These are phyloP conservation scores for Rhinolophus ferrumequinum DNA, from an alignment of 2,113 vertebrate species.

Conservation along the genomic window DNA sequence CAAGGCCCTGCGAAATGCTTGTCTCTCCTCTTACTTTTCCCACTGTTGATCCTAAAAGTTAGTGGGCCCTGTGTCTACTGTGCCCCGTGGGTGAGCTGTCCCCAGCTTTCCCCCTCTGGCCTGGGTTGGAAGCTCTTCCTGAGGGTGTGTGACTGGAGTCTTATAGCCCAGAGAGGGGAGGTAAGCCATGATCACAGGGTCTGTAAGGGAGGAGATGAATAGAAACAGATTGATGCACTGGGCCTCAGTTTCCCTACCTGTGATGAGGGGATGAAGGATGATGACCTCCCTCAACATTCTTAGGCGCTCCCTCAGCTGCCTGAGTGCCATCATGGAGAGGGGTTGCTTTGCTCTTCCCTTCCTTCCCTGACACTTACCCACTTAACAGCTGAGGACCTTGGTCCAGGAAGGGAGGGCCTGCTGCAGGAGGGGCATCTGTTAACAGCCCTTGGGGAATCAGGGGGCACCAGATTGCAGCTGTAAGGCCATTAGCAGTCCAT, in stretches of 20 bases:
- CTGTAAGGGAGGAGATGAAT: background rate
- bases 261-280: background rate
- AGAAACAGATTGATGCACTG: background rate
- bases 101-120: background rate
- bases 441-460: slow-evolving; percentile 6
- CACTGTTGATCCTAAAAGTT: background rate
- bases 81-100: background rate
- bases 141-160: background rate
- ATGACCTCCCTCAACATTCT: background rate
- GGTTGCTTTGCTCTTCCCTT: background rate
- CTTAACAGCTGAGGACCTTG: background rate
- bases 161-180: background rate
- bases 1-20: background rate
- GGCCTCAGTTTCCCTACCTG: background rate
- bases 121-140: background rate
- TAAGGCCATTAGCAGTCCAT: slow-evolving; percentile 63
- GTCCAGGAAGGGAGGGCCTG: background rate
- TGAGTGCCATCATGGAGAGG: background rate
- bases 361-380: background rate
- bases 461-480: slow-evolving; percentile 5
- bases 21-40: background rate
- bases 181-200: background rate
- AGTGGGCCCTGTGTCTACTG: background rate
- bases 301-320: background rate
- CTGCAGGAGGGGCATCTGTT: background rate